phyloP scores from a whole-genome alignment of 1,140 invertebrate species.

The Dendrolimus punctatus region DNA sequence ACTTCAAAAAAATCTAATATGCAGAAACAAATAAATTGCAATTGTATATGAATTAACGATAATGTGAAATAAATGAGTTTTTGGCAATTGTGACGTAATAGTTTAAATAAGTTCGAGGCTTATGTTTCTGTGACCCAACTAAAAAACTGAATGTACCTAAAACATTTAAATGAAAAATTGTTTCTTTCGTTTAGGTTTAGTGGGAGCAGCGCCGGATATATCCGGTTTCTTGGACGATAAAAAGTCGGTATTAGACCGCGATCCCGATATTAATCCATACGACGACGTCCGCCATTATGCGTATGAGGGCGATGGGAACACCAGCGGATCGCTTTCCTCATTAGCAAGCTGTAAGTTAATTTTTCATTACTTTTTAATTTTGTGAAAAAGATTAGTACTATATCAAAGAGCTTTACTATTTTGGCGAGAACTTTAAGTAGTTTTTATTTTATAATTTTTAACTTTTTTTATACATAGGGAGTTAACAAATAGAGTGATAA shows the following conservation, averaged over 20 bases:
- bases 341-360: constrained; percentile 85
- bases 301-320: constrained; percentile 96
- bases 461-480: too few relatives aligned
- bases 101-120: too few relatives aligned
- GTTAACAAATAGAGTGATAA: too few relatives aligned
- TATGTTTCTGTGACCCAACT: too few relatives aligned
- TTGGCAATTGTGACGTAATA: too few relatives aligned
- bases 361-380: background rate
- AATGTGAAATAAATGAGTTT: too few relatives aligned
- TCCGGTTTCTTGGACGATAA: constrained; percentile 92
- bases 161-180: background rate
- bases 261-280: constrained; percentile 90
- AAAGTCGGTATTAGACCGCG: constrained; percentile 91
- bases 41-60: too few relatives aligned
- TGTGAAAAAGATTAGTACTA: background rate
- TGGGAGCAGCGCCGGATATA: constrained; percentile 83
- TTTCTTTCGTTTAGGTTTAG: constrained; percentile 19
- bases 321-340: constrained; percentile 91
- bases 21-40: too few relatives aligned
- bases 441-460: too few relatives aligned
- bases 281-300: constrained; percentile 97
- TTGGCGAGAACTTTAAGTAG: too few relatives aligned
- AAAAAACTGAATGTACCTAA: too few relatives aligned
- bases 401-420: background rate
- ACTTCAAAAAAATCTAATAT: too few relatives aligned